Conservation (phyloP, 2,113 vertebrate species). For the Halichoeres trimaculatus region DNA sequence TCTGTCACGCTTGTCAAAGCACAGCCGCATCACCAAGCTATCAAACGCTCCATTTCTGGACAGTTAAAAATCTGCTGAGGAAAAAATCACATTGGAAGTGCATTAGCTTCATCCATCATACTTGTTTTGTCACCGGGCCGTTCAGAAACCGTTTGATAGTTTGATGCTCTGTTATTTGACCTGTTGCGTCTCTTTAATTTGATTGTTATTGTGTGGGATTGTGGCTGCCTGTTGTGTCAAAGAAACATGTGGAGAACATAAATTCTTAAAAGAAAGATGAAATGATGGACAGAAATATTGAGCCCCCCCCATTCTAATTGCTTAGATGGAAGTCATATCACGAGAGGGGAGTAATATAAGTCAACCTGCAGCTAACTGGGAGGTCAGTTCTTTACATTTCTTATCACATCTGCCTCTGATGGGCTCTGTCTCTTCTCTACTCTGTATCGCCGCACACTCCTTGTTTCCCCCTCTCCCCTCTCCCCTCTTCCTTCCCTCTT, state of each 20-base stretch:
- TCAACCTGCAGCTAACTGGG: constrained; percentile 98
- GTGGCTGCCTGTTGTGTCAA: constrained; percentile 80
- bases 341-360: constrained; percentile 99
- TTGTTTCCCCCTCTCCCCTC: constrained; percentile 48
- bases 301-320: constrained; percentile 98
- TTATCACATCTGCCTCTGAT: constrained; percentile 88
- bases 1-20: constrained; percentile 75
- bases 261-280: constrained; percentile 80
- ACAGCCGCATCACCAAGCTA: constrained; percentile 74
- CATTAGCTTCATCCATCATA: constrained; percentile 30
- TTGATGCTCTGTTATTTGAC: constrained; percentile 70
- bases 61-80: constrained; percentile 32
- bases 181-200: constrained; percentile 69
- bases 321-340: constrained; percentile 98
- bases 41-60: constrained; percentile 68
- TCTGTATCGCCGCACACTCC: constrained; percentile 74
- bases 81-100: constrained; percentile 11
- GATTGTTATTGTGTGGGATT: constrained; percentile 75
- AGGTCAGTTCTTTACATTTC: constrained; percentile 99
- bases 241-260: constrained; percentile 84
- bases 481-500: constrained; percentile 59
- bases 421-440: constrained; percentile 79
- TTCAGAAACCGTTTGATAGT: constrained; percentile 73
- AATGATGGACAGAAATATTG: constrained; percentile 99
- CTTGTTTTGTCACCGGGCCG: constrained; percentile 15